Conservation (phyloP, 2,113 vertebrate species). For the Tragelaphus strepsiceros region DNA sequence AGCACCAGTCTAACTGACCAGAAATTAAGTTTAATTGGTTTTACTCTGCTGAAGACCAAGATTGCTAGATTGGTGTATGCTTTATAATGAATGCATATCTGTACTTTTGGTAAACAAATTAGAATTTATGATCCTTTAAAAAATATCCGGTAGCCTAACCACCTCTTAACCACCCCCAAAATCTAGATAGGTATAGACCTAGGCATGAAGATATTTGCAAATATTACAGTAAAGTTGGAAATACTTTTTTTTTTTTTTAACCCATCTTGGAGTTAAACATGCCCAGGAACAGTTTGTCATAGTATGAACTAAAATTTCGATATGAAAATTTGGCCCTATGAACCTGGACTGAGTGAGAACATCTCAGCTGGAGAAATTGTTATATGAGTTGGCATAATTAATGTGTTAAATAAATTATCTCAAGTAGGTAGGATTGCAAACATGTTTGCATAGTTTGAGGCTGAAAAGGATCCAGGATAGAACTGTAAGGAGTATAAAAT, state of each 20-base stretch:
- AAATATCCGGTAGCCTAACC: neutral
- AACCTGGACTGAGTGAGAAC: neutral
- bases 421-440: neutral
- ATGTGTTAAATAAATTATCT: neutral
- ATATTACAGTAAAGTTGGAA: neutral
- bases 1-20: no score
- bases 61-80: neutral
- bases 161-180: neutral
- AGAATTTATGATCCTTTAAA: neutral
- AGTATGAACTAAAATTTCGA: neutral
- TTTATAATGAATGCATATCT: neutral
- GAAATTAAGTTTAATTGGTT: neutral
- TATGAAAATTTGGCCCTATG: rapidly evolving
- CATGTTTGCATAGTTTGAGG: neutral
- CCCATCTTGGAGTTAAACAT: neutral
- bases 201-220: neutral
- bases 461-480: neutral
- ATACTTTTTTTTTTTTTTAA: neutral
- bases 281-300: neutral
- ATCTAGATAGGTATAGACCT: neutral
- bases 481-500: neutral
- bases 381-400: neutral
- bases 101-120: neutral
- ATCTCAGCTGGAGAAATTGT: neutral
- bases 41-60: neutral